Conservation (phyloP, 2,888 invertebrate species). For the Drosophila anomelani region DNA sequence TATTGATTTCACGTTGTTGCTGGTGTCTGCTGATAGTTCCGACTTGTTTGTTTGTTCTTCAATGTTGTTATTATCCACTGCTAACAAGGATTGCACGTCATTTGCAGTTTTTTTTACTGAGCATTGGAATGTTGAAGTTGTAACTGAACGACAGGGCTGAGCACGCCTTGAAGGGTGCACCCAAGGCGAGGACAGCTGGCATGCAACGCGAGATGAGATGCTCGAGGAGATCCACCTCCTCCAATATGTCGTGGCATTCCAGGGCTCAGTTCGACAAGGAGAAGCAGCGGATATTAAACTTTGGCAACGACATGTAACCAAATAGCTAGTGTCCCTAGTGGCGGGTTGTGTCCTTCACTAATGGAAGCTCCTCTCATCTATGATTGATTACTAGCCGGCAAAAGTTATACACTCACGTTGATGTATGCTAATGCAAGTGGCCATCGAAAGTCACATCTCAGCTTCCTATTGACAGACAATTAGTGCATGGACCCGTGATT, state of each 20-base stretch:
- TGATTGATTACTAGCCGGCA: slow-evolving; percentile 33
- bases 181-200: slow-evolving; percentile 9
- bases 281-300: slow-evolving; percentile 19
- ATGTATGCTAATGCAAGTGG: slow-evolving; percentile 8
- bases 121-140: slow-evolving; percentile 28
- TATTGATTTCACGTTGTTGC: slow-evolving; percentile 19
- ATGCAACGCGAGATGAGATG: slow-evolving; percentile 5
- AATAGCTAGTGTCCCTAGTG: slow-evolving; percentile 10
- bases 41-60: slow-evolving; percentile 12
- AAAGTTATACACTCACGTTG: slow-evolving; percentile 4
- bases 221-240: slow-evolving; percentile 1
- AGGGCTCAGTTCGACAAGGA: slow-evolving; percentile 15
- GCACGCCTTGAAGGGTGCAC: slow-evolving; percentile 9
- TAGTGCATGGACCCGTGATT: slow-evolving; percentile 23
- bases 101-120: slow-evolving; percentile 50
- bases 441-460: slow-evolving; percentile 13
- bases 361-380: neutral
- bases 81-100: slow-evolving; percentile 58
- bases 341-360: slow-evolving; percentile 4
- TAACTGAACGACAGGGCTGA: slow-evolving; percentile 29
- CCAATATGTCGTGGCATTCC: slow-evolving; percentile 29
- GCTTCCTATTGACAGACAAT: slow-evolving; percentile 32
- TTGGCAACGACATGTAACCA: slow-evolving; percentile 9
- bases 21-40: slow-evolving; percentile 14
- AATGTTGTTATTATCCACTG: slow-evolving; percentile 49